phyloP scores from a whole-genome alignment of 2,888 invertebrate genomes.

The Ectemnius lituratus region DNA sequence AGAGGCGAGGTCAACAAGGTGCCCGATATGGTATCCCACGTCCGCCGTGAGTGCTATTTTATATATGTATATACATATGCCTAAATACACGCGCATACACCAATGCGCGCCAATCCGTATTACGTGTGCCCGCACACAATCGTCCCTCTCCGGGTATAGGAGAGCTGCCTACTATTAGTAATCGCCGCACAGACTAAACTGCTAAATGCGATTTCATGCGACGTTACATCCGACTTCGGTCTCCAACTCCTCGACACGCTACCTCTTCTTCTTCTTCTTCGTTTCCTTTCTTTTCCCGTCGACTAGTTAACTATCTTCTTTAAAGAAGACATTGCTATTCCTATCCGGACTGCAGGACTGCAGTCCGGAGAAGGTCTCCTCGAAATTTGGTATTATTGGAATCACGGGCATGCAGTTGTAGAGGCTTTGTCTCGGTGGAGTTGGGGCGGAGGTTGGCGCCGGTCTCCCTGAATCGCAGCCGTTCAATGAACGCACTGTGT shows the following conservation, averaged over 20 bases:
- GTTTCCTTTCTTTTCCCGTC: too few relatives aligned
- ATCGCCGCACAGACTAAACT: slow-evolving; percentile 49
- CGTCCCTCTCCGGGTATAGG: slow-evolving; percentile 36
- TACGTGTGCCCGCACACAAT: slow-evolving; percentile 48
- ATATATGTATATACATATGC: slow-evolving; percentile 46
- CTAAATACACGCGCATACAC: slow-evolving; percentile 42
- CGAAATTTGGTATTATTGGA: too few relatives aligned
- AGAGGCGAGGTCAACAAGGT: slow-evolving; percentile 77
- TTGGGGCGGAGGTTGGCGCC: too few relatives aligned
- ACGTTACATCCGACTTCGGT: slow-evolving; percentile 2
- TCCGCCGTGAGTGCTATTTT: slow-evolving; percentile 72
- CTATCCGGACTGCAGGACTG: too few relatives aligned
- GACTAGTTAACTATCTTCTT: too few relatives aligned
- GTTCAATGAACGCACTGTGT: too few relatives aligned
- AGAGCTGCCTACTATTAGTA: slow-evolving; percentile 70
- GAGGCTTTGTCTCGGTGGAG: too few relatives aligned
- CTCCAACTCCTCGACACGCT: not conserved
- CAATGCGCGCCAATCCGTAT: slow-evolving; percentile 21
- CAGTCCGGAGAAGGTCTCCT: too few relatives aligned
- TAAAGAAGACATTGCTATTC: too few relatives aligned
- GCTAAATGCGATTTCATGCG: slow-evolving; percentile 28
- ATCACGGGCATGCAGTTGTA: too few relatives aligned
- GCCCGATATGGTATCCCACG: slow-evolving; percentile 77
- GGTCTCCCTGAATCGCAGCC: too few relatives aligned
- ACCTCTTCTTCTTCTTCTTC: too few relatives aligned